These are phyloP conservation scores for Microctenopoma stevenorrisi DNA, from an alignment of 2,797 vertebrate species.

Conservation along the genomic window DNA sequence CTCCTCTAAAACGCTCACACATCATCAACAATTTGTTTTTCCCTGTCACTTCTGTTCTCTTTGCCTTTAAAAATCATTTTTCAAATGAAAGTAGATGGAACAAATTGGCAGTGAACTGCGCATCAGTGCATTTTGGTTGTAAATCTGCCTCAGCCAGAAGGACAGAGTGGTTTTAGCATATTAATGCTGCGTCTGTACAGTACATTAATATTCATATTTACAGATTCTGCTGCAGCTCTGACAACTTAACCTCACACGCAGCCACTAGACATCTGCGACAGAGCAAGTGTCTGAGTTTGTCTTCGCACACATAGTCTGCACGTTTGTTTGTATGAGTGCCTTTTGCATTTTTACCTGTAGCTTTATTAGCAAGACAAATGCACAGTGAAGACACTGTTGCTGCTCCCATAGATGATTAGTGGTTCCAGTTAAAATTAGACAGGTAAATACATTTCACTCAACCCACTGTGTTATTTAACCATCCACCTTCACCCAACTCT, in stretches of 20 bases:
- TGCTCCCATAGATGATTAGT: not conserved
- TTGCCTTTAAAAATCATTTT: slow-evolving; percentile 1
- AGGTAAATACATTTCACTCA: not conserved
- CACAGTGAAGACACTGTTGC: not conserved
- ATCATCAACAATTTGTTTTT: slow-evolving; percentile 18
- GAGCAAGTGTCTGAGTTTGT: slow-evolving; percentile 15
- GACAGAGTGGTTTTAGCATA: slow-evolving; percentile 61
- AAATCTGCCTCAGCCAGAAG: slow-evolving; percentile 46
- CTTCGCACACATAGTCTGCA: slow-evolving; percentile 15
- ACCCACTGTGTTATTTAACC: slow-evolving; percentile 1
- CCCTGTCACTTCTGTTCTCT: not conserved
- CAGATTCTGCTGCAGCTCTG: slow-evolving; percentile 51
- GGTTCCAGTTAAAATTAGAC: not conserved
- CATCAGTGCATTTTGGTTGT: slow-evolving; percentile 23
- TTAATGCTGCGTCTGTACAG: slow-evolving; percentile 60
- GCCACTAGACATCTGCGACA: slow-evolving; percentile 69
- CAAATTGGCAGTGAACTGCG: slow-evolving; percentile 11
- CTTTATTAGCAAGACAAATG: not conserved
- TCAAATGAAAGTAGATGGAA: slow-evolving; percentile 15
- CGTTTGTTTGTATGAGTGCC: slow-evolving; percentile 1
- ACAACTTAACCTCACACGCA: slow-evolving; percentile 58
- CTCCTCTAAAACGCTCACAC: slow-evolving; percentile 22
- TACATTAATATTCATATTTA: slow-evolving; percentile 76
- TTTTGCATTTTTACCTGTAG: not conserved
- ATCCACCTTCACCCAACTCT: slow-evolving; percentile 5